Conservation (phyloP, 2,888 invertebrate species). For the Conomelus anceps region DNA sequence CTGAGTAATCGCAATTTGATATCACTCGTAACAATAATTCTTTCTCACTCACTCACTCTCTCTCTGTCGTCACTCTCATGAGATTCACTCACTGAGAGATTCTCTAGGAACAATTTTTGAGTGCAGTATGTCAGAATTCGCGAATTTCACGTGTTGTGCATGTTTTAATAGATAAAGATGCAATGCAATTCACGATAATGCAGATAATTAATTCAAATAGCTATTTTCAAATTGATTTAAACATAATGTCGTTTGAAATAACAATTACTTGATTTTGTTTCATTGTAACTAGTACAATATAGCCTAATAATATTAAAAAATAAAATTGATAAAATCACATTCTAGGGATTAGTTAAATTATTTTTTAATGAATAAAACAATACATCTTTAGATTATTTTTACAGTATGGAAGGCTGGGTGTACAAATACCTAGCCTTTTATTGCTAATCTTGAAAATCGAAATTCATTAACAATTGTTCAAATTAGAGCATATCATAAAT, state of each 20-base stretch:
- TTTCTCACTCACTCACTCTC: background rate
- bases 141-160: background rate
- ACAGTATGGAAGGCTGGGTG: too few relatives aligned
- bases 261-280: too few relatives aligned
- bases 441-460: too few relatives aligned
- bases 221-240: background rate
- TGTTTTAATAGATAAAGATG: background rate
- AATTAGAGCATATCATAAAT: too few relatives aligned
- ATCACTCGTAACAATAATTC: background rate
- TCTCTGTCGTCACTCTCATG: background rate
- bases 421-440: too few relatives aligned
- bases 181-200: background rate
- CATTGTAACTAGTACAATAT: too few relatives aligned
- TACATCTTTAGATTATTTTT: too few relatives aligned
- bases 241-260: background rate
- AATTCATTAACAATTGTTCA: too few relatives aligned
- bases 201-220: background rate
- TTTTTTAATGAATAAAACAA: too few relatives aligned
- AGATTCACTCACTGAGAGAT: background rate
- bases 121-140: background rate
- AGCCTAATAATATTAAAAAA: too few relatives aligned
- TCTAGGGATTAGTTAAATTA: too few relatives aligned
- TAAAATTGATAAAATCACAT: too few relatives aligned
- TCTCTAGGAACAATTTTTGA: background rate
- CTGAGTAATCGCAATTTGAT: background rate